Conservation (phyloP, 2,797 vertebrate genomes). For the Adrianichthys oophorus region DNA sequence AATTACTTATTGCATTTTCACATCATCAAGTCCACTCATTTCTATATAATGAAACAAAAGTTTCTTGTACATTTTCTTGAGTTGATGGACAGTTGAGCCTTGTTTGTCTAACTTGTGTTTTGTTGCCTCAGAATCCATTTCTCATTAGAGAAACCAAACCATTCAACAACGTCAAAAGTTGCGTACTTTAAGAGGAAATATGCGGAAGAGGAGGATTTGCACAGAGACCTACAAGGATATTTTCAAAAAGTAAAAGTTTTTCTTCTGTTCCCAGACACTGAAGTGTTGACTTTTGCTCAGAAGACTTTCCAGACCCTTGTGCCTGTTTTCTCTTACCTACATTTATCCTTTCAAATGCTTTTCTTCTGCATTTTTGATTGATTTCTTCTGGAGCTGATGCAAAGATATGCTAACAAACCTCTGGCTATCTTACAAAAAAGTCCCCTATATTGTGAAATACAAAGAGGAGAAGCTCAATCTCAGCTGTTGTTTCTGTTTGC, state of each 20-base stretch:
- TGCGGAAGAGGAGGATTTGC: conserved; percentile 99
- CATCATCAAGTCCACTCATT: no score
- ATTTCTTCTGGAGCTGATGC: no score
- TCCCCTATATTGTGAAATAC: no score
- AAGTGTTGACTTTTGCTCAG: neutral
- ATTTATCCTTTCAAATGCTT: no score
- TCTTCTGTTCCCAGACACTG: neutral
- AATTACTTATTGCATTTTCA: no score
- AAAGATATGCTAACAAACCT: no score
- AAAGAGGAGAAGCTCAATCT: neutral
- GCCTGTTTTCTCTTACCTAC: no score
- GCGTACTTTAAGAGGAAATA: conserved; percentile 99
- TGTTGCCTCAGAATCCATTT: conserved; percentile 31
- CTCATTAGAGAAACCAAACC: conserved; percentile 61
- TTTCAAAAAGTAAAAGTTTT: conserved; percentile 88
- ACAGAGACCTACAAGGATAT: conserved; percentile 90
- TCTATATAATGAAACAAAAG: no score
- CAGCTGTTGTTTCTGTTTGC: neutral
- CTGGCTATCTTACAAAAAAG: no score
- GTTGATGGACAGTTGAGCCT: neutral
- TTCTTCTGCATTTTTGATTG: no score
- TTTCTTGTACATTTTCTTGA: no score
- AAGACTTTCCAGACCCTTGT: no score
- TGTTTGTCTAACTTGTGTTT: neutral
- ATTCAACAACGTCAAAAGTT: conserved; percentile 98